Conservation (phyloP, 2,113 vertebrate genomes). For the Madoqua kirkii region DNA sequence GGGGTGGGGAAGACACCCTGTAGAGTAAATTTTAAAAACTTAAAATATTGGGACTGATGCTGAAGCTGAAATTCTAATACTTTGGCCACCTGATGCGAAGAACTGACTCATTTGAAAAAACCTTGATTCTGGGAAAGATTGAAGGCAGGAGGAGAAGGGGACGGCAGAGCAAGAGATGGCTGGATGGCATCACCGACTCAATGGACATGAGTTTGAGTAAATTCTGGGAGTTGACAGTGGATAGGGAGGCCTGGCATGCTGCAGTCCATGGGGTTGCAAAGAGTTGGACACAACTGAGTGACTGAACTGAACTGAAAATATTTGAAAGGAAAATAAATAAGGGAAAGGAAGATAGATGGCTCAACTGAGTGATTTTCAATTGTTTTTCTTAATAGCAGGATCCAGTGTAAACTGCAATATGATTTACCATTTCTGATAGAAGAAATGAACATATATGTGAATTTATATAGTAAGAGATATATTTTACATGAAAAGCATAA, state of each 20-base stretch:
- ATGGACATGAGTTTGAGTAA: background rate
- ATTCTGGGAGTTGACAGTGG: background rate
- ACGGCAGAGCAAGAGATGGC: background rate
- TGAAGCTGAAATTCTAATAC: background rate
- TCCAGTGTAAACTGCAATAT: background rate
- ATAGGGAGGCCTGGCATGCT: background rate
- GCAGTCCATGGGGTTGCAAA: background rate
- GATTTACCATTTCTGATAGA: background rate
- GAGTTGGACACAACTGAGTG: accelerated
- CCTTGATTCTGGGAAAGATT: background rate
- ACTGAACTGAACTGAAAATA: background rate
- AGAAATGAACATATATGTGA: background rate
- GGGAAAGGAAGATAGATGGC: background rate
- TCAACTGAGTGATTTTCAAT: background rate
- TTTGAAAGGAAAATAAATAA: background rate
- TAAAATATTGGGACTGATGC: background rate
- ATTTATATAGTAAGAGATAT: background rate
- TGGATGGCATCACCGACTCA: background rate
- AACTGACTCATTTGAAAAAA: background rate
- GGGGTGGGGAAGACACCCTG: background rate
- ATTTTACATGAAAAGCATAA: background rate
- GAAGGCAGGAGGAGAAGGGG: background rate
- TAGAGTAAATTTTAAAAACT: background rate
- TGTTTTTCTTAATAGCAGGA: background rate
- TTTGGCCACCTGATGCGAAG: background rate